Conservation (phyloP, 1,140 invertebrate genomes). For the Euwallacea fornicatus region DNA sequence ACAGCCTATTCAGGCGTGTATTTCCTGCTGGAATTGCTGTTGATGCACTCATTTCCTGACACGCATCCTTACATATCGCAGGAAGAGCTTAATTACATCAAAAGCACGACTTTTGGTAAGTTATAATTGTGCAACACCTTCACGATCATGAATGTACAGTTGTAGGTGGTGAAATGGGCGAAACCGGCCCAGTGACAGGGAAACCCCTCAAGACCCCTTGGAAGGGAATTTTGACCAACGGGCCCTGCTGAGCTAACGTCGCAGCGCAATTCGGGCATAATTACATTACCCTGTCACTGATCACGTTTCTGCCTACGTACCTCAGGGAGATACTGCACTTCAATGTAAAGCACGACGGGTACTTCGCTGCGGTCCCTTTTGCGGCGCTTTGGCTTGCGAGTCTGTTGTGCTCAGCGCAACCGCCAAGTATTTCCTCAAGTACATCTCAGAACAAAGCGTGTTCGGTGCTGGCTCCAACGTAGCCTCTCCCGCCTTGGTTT, state of each 20-base stretch:
- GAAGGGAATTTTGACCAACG: slow-evolving; percentile 22
- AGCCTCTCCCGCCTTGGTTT: slow-evolving; percentile 11
- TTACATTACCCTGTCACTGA: slow-evolving; percentile 35
- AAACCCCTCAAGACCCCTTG: slow-evolving; percentile 28
- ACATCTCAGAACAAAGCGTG: slow-evolving; percentile 15
- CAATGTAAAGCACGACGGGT: slow-evolving; percentile 26
- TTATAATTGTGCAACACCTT: too few species aligned
- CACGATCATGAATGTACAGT: slow-evolving; percentile 9
- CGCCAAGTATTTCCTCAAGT: slow-evolving; percentile 17
- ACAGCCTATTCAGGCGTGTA: slow-evolving; percentile 6
- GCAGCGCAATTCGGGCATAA: slow-evolving; percentile 37
- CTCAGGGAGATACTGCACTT: slow-evolving; percentile 40
- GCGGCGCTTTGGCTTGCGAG: slow-evolving; percentile 32
- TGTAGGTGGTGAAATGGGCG: not conserved
- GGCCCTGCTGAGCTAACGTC: slow-evolving; percentile 32
- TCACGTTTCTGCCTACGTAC: slow-evolving; percentile 40
- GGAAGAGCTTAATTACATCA: slow-evolving; percentile 29
- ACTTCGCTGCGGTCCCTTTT: slow-evolving; percentile 32
- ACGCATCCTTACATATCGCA: slow-evolving; percentile 37
- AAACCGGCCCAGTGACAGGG: slow-evolving; percentile 1
- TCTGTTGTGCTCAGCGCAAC: slow-evolving; percentile 18
- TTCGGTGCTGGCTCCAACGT: slow-evolving; percentile 29
- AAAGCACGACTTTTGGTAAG: too few species aligned
- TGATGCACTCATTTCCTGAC: slow-evolving; percentile 31
- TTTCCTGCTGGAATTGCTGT: slow-evolving; percentile 26